These are phyloP conservation scores for Periophthalmus magnuspinnatus DNA, from an alignment of 2,797 vertebrate genomes.

Conservation along the genomic window DNA sequence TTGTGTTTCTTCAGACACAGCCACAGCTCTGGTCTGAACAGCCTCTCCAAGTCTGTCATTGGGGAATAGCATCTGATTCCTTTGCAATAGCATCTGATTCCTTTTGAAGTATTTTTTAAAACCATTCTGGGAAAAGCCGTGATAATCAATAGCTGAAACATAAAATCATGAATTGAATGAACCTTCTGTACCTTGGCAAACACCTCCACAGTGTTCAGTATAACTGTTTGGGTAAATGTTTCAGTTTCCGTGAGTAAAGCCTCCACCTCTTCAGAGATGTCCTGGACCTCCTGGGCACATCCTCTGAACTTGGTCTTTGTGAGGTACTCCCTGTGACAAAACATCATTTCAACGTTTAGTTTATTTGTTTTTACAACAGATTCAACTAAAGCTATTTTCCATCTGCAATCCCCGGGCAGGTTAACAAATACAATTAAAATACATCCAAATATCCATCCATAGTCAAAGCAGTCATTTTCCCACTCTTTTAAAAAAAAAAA, in stretches of 20 bases:
- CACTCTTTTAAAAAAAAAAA: no score
- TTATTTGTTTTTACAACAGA: no score
- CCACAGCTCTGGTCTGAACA: background rate
- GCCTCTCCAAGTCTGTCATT: background rate
- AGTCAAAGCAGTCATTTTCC: no score
- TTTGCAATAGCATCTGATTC: no score
- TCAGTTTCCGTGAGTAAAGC: slow-evolving; percentile 36
- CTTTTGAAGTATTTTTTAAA: slow-evolving; percentile 60
- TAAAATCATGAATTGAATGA: background rate
- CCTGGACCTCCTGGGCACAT: no score
- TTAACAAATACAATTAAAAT: no score
- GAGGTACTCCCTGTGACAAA: slow-evolving; percentile 2
- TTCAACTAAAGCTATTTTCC: no score
- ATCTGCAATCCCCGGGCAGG: no score
- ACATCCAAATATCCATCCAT: no score
- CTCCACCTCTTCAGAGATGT: background rate
- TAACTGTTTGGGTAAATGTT: slow-evolving; percentile 15
- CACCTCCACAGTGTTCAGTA: slow-evolving; percentile 16
- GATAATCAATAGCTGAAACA: background rate
- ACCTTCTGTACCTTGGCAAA: slow-evolving; percentile 44
- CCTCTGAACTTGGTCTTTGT: background rate
- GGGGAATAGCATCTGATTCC: rapidly evolving
- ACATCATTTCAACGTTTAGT: background rate
- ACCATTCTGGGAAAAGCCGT: no score
- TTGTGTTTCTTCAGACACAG: background rate